Evolutionary conservation across 2,113 vertebrate species (phyloP).

Genomic region (Arothron firmamentum): DNA sequence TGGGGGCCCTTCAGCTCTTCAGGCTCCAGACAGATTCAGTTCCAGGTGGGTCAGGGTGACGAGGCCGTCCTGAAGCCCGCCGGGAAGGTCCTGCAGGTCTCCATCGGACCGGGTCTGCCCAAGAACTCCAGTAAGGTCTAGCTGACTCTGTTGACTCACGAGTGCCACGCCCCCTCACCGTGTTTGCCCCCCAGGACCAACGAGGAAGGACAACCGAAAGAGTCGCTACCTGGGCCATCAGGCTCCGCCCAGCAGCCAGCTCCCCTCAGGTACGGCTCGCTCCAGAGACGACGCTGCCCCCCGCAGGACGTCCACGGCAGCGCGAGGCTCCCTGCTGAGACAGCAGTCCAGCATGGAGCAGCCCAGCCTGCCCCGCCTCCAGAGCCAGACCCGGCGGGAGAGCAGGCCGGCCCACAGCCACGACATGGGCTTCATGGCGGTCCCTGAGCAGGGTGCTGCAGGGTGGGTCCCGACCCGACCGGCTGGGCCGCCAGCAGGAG

Average conservation of each 20-base stretch:
- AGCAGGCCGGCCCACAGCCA: constrained; percentile 4
- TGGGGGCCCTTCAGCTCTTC: constrained; percentile 78
- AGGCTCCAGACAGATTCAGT: constrained; percentile 81
- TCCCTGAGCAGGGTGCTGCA: constrained; percentile 81
- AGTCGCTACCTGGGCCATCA: constrained; percentile 60
- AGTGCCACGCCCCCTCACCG: background rate
- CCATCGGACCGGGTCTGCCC: constrained; percentile 76
- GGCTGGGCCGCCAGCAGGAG: no score
- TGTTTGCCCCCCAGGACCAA: constrained; percentile 68
- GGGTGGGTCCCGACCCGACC: constrained; percentile 65
- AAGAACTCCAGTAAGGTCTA: constrained; percentile 75
- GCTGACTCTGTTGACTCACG: background rate
- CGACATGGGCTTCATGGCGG: constrained; percentile 80
- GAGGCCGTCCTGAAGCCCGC: constrained; percentile 66
- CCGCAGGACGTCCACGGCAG: constrained; percentile 3
- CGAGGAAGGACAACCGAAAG: constrained; percentile 76
- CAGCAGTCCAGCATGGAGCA: constrained; percentile 80
- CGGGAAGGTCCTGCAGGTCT: constrained; percentile 73
- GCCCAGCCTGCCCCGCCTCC: constrained; percentile 74
- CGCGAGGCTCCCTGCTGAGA: constrained; percentile 65
- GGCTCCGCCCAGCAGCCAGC: constrained; percentile 6
- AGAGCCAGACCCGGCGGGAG: constrained; percentile 41
- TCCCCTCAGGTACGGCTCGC: constrained; percentile 48
- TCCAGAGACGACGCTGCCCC: constrained; percentile 5
- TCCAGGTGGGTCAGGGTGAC: constrained; percentile 73